Evolutionary conservation across 2,797 vertebrate species (phyloP).

Genomic region (Arctocebus calabarensis): DNA sequence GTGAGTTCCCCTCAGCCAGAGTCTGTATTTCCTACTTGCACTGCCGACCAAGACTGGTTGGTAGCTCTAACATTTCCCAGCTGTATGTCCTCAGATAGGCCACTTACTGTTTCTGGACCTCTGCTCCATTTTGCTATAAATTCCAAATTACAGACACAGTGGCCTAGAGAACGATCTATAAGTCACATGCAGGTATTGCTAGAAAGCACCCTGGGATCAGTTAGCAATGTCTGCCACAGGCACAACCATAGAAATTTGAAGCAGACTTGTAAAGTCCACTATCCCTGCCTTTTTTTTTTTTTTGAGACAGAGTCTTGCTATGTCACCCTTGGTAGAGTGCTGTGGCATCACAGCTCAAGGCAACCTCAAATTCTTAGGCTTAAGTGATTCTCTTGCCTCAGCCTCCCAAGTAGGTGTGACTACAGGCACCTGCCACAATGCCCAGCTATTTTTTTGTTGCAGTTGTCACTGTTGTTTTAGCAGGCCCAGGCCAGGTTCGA

Average conservation of each 20-base stretch:
- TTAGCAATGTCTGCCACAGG: constrained; percentile 3
- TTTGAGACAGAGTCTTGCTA: no score
- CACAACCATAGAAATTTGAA: neutral
- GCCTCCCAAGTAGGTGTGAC: no score
- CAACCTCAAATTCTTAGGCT: no score
- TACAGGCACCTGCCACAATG: no score
- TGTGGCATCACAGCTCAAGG: no score
- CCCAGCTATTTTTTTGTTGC: no score
- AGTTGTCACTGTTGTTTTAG: no score
- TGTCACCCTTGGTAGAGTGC: no score
- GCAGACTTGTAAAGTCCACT: neutral
- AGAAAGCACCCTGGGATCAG: neutral
- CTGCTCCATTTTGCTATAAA: neutral
- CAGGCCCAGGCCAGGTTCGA: no score
- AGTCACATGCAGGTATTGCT: neutral
- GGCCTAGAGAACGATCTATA: neutral
- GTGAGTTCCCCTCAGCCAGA: neutral
- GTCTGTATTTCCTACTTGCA: neutral
- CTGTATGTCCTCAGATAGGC: constrained; percentile 11
- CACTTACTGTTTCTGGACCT: neutral
- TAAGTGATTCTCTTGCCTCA: no score
- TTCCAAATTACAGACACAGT: neutral
- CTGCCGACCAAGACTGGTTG: neutral
- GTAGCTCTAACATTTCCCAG: neutral
- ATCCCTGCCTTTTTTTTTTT: neutral